phyloP scores from a whole-genome alignment of 2,113 vertebrate genomes.

The Nipponia nippon region DNA sequence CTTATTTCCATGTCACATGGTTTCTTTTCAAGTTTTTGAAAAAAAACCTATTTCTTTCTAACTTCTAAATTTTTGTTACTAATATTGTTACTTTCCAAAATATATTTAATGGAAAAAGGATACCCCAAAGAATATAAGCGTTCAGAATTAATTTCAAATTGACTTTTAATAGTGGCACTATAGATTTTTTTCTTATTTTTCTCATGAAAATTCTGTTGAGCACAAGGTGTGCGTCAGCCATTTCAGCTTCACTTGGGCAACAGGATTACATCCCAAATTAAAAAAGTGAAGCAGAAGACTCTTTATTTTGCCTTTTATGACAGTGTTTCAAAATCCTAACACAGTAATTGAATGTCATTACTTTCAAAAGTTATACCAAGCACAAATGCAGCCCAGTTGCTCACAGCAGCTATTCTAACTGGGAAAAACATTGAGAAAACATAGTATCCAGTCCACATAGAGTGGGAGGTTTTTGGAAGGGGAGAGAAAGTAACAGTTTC shows the following conservation, averaged over 20 bases:
- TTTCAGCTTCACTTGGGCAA: background rate
- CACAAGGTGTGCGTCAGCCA: background rate
- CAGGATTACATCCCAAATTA: background rate
- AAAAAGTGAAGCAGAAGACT: background rate
- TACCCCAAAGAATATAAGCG: background rate
- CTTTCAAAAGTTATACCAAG: background rate
- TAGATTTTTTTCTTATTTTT: background rate
- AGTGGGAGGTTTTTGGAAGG: background rate
- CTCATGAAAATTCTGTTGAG: background rate
- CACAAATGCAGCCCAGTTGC: background rate
- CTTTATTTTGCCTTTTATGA: background rate
- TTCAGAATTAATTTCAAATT: background rate
- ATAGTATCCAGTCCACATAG: rapidly evolving
- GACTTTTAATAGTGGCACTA: background rate
- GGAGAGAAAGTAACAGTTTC: background rate
- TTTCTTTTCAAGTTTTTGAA: background rate
- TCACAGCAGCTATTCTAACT: background rate
- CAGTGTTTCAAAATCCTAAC: background rate
- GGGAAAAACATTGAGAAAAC: background rate
- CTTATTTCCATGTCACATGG: background rate
- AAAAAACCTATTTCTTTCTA: background rate
- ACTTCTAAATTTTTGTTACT: background rate
- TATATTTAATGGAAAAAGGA: background rate
- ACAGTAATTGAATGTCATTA: background rate
- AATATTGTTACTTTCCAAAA: background rate